A percentile compares a stretch with the other conserved stretches of the same genome.
These are phyloP conservation scores for Trematomus bernacchii DNA, from an alignment of 2,797 vertebrate species.

Conservation along the genomic window DNA sequence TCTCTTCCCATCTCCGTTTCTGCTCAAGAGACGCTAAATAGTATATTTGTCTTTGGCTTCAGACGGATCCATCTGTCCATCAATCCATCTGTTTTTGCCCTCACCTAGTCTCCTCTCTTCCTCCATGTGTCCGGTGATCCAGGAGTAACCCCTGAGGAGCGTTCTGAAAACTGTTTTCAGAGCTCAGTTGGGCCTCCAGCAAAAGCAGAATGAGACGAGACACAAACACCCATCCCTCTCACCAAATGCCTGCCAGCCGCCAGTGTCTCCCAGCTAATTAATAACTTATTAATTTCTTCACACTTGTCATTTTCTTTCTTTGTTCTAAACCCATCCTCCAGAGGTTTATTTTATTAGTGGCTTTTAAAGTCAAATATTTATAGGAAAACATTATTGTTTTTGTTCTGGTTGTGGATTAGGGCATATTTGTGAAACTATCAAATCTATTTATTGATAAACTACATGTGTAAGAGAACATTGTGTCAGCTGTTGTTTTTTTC, in stretches of 20 bases:
- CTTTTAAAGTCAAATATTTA: constrained; percentile 1
- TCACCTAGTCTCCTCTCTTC: constrained; percentile 33
- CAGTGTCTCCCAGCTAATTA: constrained; percentile 21
- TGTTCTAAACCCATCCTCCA: background rate
- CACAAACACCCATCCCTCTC: constrained; percentile 56
- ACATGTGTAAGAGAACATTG: constrained; percentile 16
- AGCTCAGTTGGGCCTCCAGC: constrained; percentile 60
- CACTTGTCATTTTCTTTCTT: background rate
- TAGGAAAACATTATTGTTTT: constrained; percentile 6
- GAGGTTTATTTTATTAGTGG: constrained; percentile 1
- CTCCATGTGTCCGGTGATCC: constrained; percentile 59
- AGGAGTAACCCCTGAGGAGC: constrained; percentile 51
- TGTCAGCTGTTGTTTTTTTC: constrained; percentile 11
- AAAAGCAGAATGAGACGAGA: constrained; percentile 67
- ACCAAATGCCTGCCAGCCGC: constrained; percentile 43
- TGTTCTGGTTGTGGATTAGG: background rate
- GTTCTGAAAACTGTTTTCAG: constrained; percentile 65
- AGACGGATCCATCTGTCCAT: constrained; percentile 33
- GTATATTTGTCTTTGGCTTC: constrained; percentile 24
- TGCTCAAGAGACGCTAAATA: constrained; percentile 1
- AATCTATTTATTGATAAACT: constrained; percentile 24
- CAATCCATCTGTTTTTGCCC: constrained; percentile 56
- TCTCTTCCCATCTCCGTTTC: constrained; percentile 30
- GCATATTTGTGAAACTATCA: background rate
- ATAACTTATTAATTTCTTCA: background rate